Evolutionary conservation across 2,113 vertebrate genomes (phyloP), one percentile per base, ranked within the genome.

Genomic region (Ahaetulla prasina): DNA sequence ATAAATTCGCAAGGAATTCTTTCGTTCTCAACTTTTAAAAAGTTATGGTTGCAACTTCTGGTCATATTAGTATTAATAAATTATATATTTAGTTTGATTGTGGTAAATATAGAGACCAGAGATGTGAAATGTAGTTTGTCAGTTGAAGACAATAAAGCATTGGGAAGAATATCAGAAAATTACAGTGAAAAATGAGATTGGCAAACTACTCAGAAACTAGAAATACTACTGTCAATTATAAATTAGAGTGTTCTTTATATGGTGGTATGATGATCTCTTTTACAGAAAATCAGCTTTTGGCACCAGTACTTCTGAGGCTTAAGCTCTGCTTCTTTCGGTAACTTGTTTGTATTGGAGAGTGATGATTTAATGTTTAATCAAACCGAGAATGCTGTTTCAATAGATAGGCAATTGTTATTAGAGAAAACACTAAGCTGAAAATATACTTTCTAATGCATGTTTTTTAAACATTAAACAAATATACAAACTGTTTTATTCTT

Each of bases 361-460:
- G 93, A 91, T 55, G 39, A 80, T n/a, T 35, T 91, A 55, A 85
- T 90, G 30, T 1, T 91, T 18, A 84, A 54, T 45, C 9, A 57
- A 60, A 30, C 53, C 8, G 35, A 86, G 8, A 60, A 85, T 35
- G 23, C 35, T 86, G 43, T 39, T 94, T 93, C 30, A 92, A 91
- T 84, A 39, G 50, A 93, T 91, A 93, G 54, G 53, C 12, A 94
- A 86, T 30, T 91, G 2, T 85, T 57, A 57, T 45, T 86, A 57
- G 18, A n/a, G 27, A 39, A 86, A 53, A 45, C 20, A 43, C 4
- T 55, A 55, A n/a, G 22, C 11, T 85, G 53, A 85, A 10, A 85
- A 20, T 91, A 16, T 85, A 18, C 35, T 52, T 4, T 9, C 0
- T 43, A 23, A 86, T 88, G 91, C 87, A 85, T 3, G n/a, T 49